A percentile compares a stretch with the other conserved stretches of the same genome.
These are phyloP conservation scores for Synanthedon formicaeformis DNA, from an alignment of 2,888 invertebrate species.

Conservation along the genomic window DNA sequence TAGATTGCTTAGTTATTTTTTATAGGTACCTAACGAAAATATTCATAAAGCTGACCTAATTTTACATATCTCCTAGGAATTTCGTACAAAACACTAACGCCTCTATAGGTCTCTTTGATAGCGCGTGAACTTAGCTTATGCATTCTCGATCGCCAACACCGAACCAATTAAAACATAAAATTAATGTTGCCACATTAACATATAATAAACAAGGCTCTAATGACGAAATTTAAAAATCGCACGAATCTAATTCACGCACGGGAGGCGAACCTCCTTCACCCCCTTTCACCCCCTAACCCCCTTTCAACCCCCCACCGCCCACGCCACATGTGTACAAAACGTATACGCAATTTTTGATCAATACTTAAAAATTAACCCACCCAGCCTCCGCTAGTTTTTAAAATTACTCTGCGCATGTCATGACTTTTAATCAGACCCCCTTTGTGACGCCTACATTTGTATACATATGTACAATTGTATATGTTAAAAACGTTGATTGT, in stretches of 20 bases:
- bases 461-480: constrained; percentile 23
- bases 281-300: constrained; percentile 10
- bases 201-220: constrained; percentile 24
- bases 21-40: too few relatives aligned
- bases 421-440: constrained; percentile 66
- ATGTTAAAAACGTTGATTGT: constrained; percentile 20
- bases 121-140: too few relatives aligned
- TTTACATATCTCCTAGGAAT: too few relatives aligned
- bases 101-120: too few relatives aligned
- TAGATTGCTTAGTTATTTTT: too few relatives aligned
- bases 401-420: constrained; percentile 70
- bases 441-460: constrained; percentile 46
- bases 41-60: too few relatives aligned
- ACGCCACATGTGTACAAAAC: constrained; percentile 21
- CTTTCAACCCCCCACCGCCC: constrained; percentile 4
- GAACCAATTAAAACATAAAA: too few relatives aligned
- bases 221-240: constrained; percentile 45
- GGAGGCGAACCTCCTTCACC: constrained; percentile 13
- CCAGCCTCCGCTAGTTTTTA: constrained; percentile 60
- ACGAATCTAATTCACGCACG: constrained; percentile 61
- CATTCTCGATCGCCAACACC: too few relatives aligned
- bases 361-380: constrained; percentile 71
- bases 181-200: too few relatives aligned
- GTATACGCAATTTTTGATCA: constrained; percentile 69
- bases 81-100: too few relatives aligned